Evolutionary conservation across 1,140 invertebrate species (phyloP).

Genomic region (Camponotus vicinus): DNA sequence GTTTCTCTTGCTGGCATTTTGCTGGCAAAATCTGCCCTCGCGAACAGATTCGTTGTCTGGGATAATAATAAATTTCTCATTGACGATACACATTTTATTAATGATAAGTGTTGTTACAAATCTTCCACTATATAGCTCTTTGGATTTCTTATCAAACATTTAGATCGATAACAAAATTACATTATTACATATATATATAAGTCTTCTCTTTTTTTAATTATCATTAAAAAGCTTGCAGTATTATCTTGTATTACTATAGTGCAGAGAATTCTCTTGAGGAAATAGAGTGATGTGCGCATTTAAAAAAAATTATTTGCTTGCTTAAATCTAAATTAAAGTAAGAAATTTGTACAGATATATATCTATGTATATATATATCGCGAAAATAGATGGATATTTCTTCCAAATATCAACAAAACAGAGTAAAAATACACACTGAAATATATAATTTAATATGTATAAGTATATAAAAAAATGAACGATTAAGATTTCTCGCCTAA

Average conservation of each 20-base stretch:
- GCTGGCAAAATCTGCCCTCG: background rate
- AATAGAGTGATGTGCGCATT: background rate
- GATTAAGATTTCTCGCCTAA: slow-evolving; percentile 27
- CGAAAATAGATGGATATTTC: slow-evolving; percentile 1
- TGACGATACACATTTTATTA: slow-evolving; percentile 36
- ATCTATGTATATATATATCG: background rate
- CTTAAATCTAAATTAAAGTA: slow-evolving; percentile 46
- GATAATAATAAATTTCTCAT: slow-evolving; percentile 10
- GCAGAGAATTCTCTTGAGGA: slow-evolving; percentile 6
- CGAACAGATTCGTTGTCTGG: too few species aligned
- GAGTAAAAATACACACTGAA: slow-evolving; percentile 54
- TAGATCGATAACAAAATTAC: background rate
- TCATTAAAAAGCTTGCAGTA: slow-evolving; percentile 32
- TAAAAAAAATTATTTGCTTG: background rate
- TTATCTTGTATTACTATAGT: background rate
- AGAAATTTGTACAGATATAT: slow-evolving; percentile 18
- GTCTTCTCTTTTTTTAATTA: background rate
- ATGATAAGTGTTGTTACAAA: slow-evolving; percentile 33
- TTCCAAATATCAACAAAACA: slow-evolving; percentile 31
- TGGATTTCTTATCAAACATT: slow-evolving; percentile 19
- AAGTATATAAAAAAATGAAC: slow-evolving; percentile 27
- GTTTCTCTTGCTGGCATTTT: too few species aligned
- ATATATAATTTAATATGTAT: slow-evolving; percentile 55
- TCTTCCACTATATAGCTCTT: slow-evolving; percentile 34
- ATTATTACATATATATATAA: background rate